Percentiles rank a stretch among this genome's conserved stretches.
Conservation (phyloP, 2,797 vertebrate genomes). For the Pseudotriccus pelzelni region DNA sequence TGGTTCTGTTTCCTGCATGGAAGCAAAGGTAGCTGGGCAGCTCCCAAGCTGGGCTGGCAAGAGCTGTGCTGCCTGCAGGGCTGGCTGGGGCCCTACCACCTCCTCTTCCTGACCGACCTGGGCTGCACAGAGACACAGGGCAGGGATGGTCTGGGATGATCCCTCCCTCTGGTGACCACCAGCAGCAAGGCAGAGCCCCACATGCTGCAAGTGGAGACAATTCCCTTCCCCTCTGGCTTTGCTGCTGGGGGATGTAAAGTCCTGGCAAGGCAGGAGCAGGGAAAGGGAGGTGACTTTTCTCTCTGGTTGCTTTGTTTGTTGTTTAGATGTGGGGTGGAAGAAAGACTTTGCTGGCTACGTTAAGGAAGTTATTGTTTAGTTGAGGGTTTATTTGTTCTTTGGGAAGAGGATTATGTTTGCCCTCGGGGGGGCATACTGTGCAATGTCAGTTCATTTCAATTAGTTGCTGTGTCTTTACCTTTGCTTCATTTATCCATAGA, state of each 20-base stretch:
- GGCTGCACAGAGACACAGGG: not conserved
- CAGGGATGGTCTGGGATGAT: not conserved
- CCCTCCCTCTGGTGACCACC: not conserved
- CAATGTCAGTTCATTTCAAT: not conserved
- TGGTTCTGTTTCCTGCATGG: not conserved
- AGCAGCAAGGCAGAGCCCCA: not conserved
- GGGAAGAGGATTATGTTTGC: conserved; percentile 7
- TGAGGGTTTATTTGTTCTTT: conserved; percentile 18
- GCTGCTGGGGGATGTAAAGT: not conserved
- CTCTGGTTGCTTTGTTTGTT: conserved; percentile 2
- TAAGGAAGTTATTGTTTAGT: conserved; percentile 38
- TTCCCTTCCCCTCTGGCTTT: not conserved
- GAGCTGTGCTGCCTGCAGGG: not conserved
- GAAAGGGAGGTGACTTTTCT: not conserved
- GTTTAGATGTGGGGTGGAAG: not conserved
- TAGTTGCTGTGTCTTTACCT: conserved; percentile 12
- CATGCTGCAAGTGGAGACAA: not conserved
- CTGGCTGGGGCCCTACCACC: accelerated
- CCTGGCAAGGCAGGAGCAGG: not conserved
- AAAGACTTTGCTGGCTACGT: not conserved
- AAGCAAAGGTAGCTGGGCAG: not conserved
- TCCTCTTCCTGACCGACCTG: not conserved
- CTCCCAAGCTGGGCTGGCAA: not conserved
- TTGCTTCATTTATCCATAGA: not conserved
- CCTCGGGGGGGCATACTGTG: not conserved